Percentiles rank a stretch among this genome's conserved stretches.
Evolutionary conservation across 2,113 vertebrate species (phyloP).

Genomic region (Garra rufa): DNA sequence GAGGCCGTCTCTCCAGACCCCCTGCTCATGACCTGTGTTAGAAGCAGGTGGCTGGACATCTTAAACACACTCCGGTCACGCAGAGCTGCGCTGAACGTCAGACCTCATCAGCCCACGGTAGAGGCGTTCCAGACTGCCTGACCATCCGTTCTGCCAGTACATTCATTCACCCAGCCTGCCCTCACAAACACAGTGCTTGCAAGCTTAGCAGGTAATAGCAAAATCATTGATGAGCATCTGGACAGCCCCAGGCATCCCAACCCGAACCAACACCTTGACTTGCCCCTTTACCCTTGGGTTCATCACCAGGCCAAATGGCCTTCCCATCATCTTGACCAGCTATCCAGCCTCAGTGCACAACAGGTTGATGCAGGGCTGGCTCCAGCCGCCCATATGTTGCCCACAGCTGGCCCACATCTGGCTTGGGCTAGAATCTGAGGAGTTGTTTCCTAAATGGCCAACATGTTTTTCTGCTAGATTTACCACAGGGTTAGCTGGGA

Average conservation of each 20-base stretch:
- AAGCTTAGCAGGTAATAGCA: not conserved
- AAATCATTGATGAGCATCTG: constrained; percentile 20
- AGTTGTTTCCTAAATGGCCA: constrained; percentile 55
- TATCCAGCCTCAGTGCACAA: constrained; percentile 76
- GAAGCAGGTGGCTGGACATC: constrained; percentile 58
- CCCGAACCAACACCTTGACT: constrained; percentile 10
- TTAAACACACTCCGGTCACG: constrained; percentile 33
- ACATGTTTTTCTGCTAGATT: constrained; percentile 27
- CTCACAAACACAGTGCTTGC: not conserved
- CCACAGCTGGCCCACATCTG: constrained; percentile 85
- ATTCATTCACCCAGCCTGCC: not conserved
- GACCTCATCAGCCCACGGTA: constrained; percentile 36
- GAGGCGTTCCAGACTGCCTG: constrained; percentile 35
- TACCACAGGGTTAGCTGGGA: not conserved
- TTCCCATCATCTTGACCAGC: constrained; percentile 25
- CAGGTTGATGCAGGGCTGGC: constrained; percentile 82
- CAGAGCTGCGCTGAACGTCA: not conserved
- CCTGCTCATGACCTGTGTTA: constrained; percentile 50
- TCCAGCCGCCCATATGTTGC: constrained; percentile 83
- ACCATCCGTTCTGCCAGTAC: not conserved
- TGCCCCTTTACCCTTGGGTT: constrained; percentile 33
- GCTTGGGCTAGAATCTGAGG: constrained; percentile 73
- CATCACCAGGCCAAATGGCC: constrained; percentile 35
- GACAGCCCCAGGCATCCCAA: not conserved
- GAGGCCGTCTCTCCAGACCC: not conserved